Evolutionary conservation across 1,140 invertebrate species (phyloP).

Genomic region (Gryllus bimaculatus): DNA sequence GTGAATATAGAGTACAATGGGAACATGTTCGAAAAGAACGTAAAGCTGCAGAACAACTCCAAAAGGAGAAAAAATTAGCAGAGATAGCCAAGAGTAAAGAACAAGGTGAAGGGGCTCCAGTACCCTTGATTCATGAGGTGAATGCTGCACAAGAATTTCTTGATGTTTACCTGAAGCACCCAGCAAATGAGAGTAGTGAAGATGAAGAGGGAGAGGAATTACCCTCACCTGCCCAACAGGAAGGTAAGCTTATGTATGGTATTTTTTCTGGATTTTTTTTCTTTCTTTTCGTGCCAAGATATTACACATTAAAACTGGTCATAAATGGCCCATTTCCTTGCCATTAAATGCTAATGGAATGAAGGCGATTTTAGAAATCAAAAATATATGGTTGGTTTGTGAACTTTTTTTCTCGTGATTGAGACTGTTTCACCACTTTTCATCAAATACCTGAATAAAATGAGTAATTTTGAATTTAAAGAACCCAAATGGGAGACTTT

Average conservation of each 20-base stretch:
- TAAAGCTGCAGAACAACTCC: constrained; percentile 36
- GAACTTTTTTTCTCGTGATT: too few species aligned
- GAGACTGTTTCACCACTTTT: too few species aligned
- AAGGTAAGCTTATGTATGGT: constrained; percentile 2
- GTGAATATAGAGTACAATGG: constrained; percentile 63
- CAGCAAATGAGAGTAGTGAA: constrained; percentile 58
- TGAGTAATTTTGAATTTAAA: too few species aligned
- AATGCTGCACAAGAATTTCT: constrained; percentile 45
- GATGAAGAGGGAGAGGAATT: constrained; percentile 58
- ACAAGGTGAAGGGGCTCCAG: constrained; percentile 28
- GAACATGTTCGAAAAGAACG: constrained; percentile 51
- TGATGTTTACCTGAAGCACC: constrained; percentile 58
- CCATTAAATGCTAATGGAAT: too few species aligned
- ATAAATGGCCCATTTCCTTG: too few species aligned
- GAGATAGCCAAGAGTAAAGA: constrained; percentile 29
- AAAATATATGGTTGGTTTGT: too few species aligned
- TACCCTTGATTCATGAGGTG: constrained; percentile 43
- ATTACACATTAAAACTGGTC: too few species aligned
- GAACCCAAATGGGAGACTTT: too few species aligned
- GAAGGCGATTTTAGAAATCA: too few species aligned
- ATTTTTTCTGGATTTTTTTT: not conserved
- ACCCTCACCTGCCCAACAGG: constrained; percentile 25
- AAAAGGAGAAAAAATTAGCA: constrained; percentile 29
- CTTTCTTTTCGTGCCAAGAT: too few species aligned
- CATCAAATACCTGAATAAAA: too few species aligned